Percentiles rank a stretch among this genome's conserved stretches.
Conservation (phyloP, 2,888 invertebrate genomes). For the Periphyllus acericola region DNA sequence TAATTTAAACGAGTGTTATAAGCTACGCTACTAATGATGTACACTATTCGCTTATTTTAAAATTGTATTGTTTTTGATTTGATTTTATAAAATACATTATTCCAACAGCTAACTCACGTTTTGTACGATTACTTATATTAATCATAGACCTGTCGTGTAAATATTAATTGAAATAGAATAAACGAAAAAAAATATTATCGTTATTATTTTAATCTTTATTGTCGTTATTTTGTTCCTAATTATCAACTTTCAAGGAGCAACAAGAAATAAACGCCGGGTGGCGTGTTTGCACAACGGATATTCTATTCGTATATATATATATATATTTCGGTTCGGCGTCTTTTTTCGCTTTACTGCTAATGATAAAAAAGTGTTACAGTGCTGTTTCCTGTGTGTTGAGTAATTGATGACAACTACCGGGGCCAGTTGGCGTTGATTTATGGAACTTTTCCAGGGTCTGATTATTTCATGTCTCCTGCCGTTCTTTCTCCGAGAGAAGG, state of each 20-base stretch:
- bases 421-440: conserved; percentile 62
- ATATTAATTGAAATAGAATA: conserved; percentile 15
- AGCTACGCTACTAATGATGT: neutral
- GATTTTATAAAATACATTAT: neutral
- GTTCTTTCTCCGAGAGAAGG: conserved; percentile 17
- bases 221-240: neutral
- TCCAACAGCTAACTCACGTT: conserved; percentile 1
- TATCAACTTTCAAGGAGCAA: conserved; percentile 5
- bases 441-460: conserved; percentile 59
- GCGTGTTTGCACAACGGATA: neutral
- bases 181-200: conserved; percentile 10
- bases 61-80: neutral
- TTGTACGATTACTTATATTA: conserved; percentile 1
- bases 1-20: neutral
- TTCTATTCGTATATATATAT: neutral
- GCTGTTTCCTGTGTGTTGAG: conserved; percentile 52
- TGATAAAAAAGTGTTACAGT: conserved; percentile 59
- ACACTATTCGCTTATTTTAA: neutral
- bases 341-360: conserved; percentile 48
- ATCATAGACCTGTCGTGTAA: conserved; percentile 28
- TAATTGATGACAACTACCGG: conserved; percentile 62
- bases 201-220: neutral
- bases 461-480: conserved; percentile 61
- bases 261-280: neutral
- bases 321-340: neutral